Base-by-base conservation (phyloP, 2,888 invertebrate species). In the Tachina lurida region DNA sequence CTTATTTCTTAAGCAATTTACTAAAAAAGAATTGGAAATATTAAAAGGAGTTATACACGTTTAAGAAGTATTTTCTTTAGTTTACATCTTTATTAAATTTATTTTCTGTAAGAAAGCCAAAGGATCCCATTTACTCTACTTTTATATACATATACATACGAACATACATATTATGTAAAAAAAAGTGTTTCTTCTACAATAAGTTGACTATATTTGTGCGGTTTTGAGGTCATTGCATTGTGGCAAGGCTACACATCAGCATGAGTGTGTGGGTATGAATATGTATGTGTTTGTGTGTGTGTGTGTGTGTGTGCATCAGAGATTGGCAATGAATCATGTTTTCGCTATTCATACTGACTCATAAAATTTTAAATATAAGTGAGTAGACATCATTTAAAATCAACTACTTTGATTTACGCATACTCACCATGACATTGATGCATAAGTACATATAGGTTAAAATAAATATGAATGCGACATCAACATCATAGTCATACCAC, bases 171-270 rank as follows among this genome's bases (percentile, higher is more conserved):
- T 7, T 31, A 31, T 31, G 12, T 31, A 43, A 43, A 10, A 8
- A 19, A 19, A 45, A 41, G 9, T 13, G n/a, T 39, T 10, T 58
- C 65, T 56, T 12, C 19, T 43, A 71, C 70, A 65, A 43, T 63
- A 9, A 49, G 13, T 41, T 82, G 45, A 63, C 54, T 68, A 56
- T 63, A 74, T 56, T 56, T 85, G 52, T 73, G 60, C 60, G 54
- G 62, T 49, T 75, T 73, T 81, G 87, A 84, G 87, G 87, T 90
- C 90, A 88, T 87, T 89, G 90, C 86, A 88, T 89, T 88, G 75
- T 80, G 81, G 87, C 89, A 90, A 88, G 91, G 90, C 88, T 89
- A 79, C 15, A 13, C 15, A 43, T 43, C 4, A 4, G 17, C 2
- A 7, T 17, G 15, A 56, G 52, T 67, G 17, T 76, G 63, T 45